phyloP scores from a whole-genome alignment of 23 tunicate genomes.

The Phallusia fumigata region DNA sequence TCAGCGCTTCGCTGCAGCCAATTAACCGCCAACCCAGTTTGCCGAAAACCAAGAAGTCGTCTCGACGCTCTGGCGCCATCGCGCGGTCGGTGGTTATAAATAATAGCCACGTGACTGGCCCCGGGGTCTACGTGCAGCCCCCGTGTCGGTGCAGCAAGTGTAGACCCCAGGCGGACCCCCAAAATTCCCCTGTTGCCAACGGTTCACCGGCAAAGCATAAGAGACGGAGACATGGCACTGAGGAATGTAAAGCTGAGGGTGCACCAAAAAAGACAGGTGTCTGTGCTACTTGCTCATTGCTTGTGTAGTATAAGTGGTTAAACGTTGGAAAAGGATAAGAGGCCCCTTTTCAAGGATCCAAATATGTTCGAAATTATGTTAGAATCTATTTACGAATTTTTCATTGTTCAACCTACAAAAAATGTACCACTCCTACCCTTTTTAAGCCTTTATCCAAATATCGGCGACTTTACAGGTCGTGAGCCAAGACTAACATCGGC shows the following conservation, averaged over 20 bases:
- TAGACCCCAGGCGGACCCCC: background rate
- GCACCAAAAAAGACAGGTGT: background rate
- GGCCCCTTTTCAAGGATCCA: too few relatives aligned
- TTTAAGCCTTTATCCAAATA: too few relatives aligned
- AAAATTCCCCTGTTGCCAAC: background rate
- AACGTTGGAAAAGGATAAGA: too few relatives aligned
- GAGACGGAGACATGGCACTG: background rate
- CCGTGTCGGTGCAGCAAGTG: conserved; percentile 12
- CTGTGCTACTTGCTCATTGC: background rate
- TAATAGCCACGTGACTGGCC: background rate
- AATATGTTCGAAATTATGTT: too few relatives aligned
- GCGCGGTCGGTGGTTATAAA: background rate
- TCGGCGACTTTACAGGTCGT: too few relatives aligned
- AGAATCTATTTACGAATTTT: too few relatives aligned
- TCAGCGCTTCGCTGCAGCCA: background rate
- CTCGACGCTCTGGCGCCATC: background rate
- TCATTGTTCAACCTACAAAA: too few relatives aligned
- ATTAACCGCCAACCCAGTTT: background rate
- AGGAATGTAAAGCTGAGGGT: background rate
- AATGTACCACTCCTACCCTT: too few relatives aligned
- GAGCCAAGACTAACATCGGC: too few relatives aligned
- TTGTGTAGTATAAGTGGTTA: too few relatives aligned
- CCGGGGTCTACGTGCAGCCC: conserved; percentile 1
- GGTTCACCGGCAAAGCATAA: background rate
- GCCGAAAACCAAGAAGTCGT: background rate